These are phyloP conservation scores for Andricus quercusramuli DNA, from an alignment of 2,888 invertebrate genomes.

Conservation along the genomic window DNA sequence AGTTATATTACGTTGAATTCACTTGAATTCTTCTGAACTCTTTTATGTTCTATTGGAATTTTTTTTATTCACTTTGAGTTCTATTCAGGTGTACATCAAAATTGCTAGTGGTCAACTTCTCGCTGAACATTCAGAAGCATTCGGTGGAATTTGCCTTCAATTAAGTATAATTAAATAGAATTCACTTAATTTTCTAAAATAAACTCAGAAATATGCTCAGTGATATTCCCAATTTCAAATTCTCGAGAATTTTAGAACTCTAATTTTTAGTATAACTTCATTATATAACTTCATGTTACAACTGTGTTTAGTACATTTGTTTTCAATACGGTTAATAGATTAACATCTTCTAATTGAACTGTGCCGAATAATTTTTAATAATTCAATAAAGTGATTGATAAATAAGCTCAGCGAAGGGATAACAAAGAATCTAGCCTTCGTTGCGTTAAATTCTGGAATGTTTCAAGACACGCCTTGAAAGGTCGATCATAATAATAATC, in stretches of 20 bases:
- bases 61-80: no score
- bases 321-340: not conserved
- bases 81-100: no score
- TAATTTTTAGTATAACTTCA: not conserved
- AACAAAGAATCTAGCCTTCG: conserved; percentile 12
- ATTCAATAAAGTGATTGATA: not conserved
- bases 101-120: no score
- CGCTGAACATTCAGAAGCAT: no score
- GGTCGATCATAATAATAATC: not conserved
- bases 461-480: not conserved
- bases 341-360: conserved; percentile 12
- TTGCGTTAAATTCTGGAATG: conserved; percentile 4
- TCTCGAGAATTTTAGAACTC: not conserved
- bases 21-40: no score
- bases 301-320: conserved; percentile 11
- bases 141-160: no score
- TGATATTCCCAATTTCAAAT: not conserved
- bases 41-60: no score
- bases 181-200: not conserved
- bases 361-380: conserved; percentile 19
- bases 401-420: not conserved
- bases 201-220: not conserved
- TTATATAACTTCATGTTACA: conserved; percentile 1
- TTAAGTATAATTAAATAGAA: no score
- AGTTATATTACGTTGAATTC: no score